These are phyloP conservation scores for Solenopsis fugax DNA, from an alignment of 1,140 invertebrate genomes.

Conservation along the genomic window DNA sequence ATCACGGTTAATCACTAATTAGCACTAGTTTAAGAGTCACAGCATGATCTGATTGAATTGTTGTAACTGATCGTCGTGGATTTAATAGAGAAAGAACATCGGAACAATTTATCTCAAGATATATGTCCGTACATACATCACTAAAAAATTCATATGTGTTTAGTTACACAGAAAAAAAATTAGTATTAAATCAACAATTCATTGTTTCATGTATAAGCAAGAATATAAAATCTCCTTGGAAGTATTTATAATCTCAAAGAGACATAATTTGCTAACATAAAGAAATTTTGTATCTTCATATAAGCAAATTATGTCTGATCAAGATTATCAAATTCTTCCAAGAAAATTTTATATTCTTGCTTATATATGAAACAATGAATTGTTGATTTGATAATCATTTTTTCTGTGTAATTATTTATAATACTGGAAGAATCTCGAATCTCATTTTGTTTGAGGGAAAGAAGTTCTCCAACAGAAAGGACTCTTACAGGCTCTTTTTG, in stretches of 20 bases:
- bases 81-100: background rate
- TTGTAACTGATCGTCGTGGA: background rate
- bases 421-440: background rate
- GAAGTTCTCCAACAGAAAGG: background rate
- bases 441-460: background rate
- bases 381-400: too few relatives aligned
- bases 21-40: background rate
- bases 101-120: background rate
- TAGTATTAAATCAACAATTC: too few relatives aligned
- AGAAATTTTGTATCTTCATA: too few relatives aligned
- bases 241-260: too few relatives aligned
- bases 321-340: too few relatives aligned
- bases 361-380: too few relatives aligned
- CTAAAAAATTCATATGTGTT: background rate
- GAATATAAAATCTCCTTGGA: too few relatives aligned
- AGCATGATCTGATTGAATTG: background rate
- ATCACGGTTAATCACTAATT: constrained; percentile 15
- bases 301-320: too few relatives aligned
- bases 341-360: too few relatives aligned
- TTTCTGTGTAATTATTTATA: constrained; percentile 7
- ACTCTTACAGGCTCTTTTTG: constrained; percentile 46
- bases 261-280: too few relatives aligned
- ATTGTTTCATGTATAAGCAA: too few relatives aligned
- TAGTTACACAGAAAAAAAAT: too few relatives aligned
- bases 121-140: background rate